phyloP scores from a whole-genome alignment of 2,797 vertebrate genomes.

The Zonotrichia albicollis region DNA sequence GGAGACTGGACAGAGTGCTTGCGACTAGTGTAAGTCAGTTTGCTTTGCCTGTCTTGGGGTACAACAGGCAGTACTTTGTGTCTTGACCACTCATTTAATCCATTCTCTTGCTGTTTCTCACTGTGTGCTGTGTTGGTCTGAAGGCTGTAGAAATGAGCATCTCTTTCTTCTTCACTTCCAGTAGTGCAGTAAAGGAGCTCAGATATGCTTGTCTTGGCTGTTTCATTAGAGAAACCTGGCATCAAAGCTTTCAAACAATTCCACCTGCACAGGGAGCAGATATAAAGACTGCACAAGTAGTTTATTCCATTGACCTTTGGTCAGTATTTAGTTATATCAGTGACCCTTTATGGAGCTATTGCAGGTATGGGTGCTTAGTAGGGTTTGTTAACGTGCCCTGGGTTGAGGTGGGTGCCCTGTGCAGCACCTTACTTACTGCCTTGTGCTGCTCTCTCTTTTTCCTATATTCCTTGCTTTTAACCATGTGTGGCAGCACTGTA shows the following conservation, averaged over 20 bases:
- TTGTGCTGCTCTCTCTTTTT: neutral
- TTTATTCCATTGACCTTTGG: neutral
- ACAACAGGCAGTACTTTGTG: neutral
- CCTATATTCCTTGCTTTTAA: neutral
- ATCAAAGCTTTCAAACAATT: neutral
- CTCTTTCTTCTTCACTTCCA: neutral
- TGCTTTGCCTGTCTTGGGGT: neutral
- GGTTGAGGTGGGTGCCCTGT: neutral
- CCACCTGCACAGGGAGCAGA: neutral
- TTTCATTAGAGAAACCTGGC: neutral
- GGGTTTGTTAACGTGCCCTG: neutral
- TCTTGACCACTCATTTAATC: neutral
- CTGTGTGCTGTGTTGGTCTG: neutral
- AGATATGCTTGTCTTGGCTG: neutral
- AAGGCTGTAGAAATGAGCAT: neutral
- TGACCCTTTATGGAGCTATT: neutral
- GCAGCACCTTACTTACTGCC: neutral
- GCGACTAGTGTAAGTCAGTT: neutral
- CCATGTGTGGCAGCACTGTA: neutral
- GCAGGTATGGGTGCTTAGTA: accelerated
- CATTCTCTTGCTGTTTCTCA: neutral
- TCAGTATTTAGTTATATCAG: neutral
- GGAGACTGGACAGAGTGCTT: neutral
- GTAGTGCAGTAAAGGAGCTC: neutral
- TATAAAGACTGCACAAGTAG: neutral